Conservation (phyloP, 2,888 invertebrate species). For the Philopedon plagiatum region DNA sequence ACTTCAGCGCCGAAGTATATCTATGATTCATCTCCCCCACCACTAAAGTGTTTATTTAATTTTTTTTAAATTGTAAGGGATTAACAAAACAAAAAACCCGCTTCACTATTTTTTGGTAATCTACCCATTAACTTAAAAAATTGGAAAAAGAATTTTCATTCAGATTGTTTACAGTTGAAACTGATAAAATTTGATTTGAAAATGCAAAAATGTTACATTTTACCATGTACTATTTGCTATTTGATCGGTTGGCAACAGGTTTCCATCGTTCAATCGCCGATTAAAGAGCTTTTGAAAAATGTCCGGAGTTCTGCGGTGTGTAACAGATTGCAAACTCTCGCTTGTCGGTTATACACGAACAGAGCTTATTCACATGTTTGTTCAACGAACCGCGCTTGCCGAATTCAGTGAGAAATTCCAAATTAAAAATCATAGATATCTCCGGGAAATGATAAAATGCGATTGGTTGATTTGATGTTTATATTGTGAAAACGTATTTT, state of each 20-base stretch:
- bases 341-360: constrained; percentile 44
- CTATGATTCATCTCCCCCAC: too few relatives aligned
- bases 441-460: not conserved
- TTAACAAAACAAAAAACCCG: too few relatives aligned
- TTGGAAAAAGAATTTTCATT: too few relatives aligned
- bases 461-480: constrained; percentile 13
- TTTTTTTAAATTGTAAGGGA: too few relatives aligned
- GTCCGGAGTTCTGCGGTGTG: constrained; percentile 65
- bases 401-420: constrained; percentile 40
- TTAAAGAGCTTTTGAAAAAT: constrained; percentile 69
- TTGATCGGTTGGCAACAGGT: constrained; percentile 65
- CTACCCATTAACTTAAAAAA: too few relatives aligned
- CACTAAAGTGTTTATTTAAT: too few relatives aligned
- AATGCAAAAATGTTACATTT: not conserved
- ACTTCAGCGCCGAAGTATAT: too few relatives aligned
- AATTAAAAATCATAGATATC: constrained; percentile 43
- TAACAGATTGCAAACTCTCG: constrained; percentile 65
- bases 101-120: too few relatives aligned
- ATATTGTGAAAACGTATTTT: too few relatives aligned
- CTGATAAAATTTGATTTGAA: too few relatives aligned
- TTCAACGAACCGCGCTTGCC: constrained; percentile 47
- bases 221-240: constrained; percentile 12
- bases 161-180: too few relatives aligned
- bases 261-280: constrained; percentile 68
- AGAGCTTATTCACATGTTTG: constrained; percentile 62